Evolutionary conservation across 2,888 invertebrate species (phyloP).

Genomic region (Drosophila prolongata): DNA sequence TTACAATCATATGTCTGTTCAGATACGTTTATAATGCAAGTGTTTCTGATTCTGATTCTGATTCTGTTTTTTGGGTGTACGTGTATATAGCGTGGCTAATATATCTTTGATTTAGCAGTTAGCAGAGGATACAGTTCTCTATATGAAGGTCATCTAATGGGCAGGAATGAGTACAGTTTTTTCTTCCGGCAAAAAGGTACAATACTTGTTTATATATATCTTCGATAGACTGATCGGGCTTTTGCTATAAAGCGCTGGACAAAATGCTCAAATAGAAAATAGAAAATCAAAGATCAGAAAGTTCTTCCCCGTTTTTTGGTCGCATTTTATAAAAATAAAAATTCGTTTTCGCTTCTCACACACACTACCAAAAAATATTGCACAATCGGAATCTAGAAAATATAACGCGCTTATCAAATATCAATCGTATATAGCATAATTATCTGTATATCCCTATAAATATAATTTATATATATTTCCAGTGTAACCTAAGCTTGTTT

Average conservation of each 20-base stretch:
- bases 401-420: constrained; percentile 71
- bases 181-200: constrained; percentile 71
- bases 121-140: constrained; percentile 47
- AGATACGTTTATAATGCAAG: constrained; percentile 61
- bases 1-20: constrained; percentile 67
- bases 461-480: constrained; percentile 41
- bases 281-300: constrained; percentile 2
- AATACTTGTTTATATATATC: constrained; percentile 62
- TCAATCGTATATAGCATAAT: constrained; percentile 47
- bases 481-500: constrained; percentile 29
- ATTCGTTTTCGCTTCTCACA: constrained; percentile 48
- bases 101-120: constrained; percentile 44
- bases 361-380: constrained; percentile 74
- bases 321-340: constrained; percentile 78
- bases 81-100: constrained; percentile 27
- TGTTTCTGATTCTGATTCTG: constrained; percentile 18
- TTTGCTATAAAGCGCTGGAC: constrained; percentile 50
- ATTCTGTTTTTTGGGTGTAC: neutral
- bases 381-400: constrained; percentile 74
- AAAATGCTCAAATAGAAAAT: constrained; percentile 29
- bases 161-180: constrained; percentile 75
- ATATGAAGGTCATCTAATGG: constrained; percentile 75
- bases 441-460: constrained; percentile 51
- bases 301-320: constrained; percentile 54
- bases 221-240: constrained; percentile 46